phyloP scores from a whole-genome alignment of 2,888 invertebrate genomes.

The Caenorhabditis sulstoni region DNA sequence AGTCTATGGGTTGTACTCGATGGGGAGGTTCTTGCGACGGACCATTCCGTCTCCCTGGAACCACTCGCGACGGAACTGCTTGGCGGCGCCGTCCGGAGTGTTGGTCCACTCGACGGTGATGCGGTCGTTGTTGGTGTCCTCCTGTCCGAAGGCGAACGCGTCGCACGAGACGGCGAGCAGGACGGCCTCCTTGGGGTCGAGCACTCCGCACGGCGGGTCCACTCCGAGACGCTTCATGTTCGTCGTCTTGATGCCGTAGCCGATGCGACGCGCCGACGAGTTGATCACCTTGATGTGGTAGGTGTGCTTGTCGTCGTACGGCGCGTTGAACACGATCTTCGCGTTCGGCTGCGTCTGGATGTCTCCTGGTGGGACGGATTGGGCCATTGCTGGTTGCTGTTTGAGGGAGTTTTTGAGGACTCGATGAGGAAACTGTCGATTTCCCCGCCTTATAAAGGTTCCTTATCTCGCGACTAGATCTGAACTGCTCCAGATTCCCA shows the following conservation, averaged over 20 bases:
- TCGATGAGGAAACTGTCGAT: too few species aligned
- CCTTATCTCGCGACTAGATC: too few species aligned
- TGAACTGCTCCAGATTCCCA: too few species aligned
- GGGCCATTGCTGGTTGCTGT: slow-evolving; percentile 38
- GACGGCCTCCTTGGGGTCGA: slow-evolving; percentile 71
- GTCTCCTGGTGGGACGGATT: slow-evolving; percentile 64
- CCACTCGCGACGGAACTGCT: slow-evolving; percentile 73
- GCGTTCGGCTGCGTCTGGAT: slow-evolving; percentile 64
- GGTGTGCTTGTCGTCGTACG: slow-evolving; percentile 74
- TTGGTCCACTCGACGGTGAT: slow-evolving; percentile 67
- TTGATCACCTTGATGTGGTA: slow-evolving; percentile 73
- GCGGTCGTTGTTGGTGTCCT: slow-evolving; percentile 56
- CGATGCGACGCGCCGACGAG: slow-evolving; percentile 69
- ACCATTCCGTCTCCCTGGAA: slow-evolving; percentile 74
- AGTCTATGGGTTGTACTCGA: slow-evolving; percentile 59
- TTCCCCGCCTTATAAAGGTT: too few species aligned
- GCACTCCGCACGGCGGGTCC: slow-evolving; percentile 70
- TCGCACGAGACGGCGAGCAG: slow-evolving; percentile 57
- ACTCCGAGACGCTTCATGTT: slow-evolving; percentile 73
- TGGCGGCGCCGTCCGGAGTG: slow-evolving; percentile 72
- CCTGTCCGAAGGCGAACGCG: slow-evolving; percentile 58
- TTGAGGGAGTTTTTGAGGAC: too few species aligned
- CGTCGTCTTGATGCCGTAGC: slow-evolving; percentile 72
- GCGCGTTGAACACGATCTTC: slow-evolving; percentile 75
- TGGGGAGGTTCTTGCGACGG: slow-evolving; percentile 69